Evolutionary conservation across 2,797 vertebrate species (phyloP), one percentile per base, ranked within the genome.

Genomic region (Lacerta bilineata): DNA sequence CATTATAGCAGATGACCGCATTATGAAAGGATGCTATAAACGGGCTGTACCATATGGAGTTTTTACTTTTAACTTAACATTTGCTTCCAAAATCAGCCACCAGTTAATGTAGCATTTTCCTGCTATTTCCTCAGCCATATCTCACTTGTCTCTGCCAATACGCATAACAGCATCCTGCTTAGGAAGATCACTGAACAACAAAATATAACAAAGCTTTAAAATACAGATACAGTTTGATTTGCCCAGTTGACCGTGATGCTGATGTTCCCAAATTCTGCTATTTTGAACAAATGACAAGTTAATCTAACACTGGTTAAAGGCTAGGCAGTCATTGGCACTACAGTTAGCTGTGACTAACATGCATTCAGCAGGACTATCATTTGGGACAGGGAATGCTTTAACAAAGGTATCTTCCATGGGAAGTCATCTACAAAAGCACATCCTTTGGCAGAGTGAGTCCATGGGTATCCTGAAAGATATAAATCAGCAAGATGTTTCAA

Each of bases 221-320:
- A 39, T 78, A 83, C 80, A 79, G 81, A 87, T 7, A 25, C 77
- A 80, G 50, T n/a, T 84, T 2, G 1, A 20, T 87, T 91, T 83
- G 41, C 88, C 88, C 85, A 76, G 61, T 87, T 87, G 88, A 87
- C 46, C 8, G 66, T 89, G 92, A 88, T 84, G 86, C 2, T 3
- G 84, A 84, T 90, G 79, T 84, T 91, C 80, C 80, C 83, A 89
- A 89, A 87, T 82, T 87, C 50, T 87, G 88, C 72, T 88, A 82
- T 83, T 72, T 88, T 83, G 80, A 86, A 83, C 29, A 89, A 93
- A 92, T 84, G 85, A 84, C 87, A 86, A 80, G 0, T 92, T 86
- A 91, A 93, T 92, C 69, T 80, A 91, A 77, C 80, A 80, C 1
- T 59, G 55, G 18, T 69, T 36, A 79, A 0, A 87, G 90, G 61